phyloP scores from a whole-genome alignment of 2,888 invertebrate species.

The Carcina quercana region DNA sequence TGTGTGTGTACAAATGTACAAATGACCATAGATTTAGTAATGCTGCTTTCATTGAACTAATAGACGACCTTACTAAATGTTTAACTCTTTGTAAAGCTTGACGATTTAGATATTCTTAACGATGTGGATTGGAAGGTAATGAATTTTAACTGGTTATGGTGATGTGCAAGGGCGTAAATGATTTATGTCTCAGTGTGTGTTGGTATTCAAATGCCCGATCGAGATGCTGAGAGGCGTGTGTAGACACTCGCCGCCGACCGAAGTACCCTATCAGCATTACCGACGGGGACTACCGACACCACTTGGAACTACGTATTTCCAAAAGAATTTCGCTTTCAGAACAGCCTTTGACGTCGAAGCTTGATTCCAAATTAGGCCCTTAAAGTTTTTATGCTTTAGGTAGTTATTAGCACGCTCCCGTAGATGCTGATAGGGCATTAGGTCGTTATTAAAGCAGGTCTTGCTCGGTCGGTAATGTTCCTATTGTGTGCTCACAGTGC shows the following conservation, averaged over 20 bases:
- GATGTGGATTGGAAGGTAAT: constrained; percentile 73
- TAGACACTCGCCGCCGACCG: constrained; percentile 47
- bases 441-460: constrained; percentile 38
- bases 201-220: constrained; percentile 83
- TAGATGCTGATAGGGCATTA: constrained; percentile 75
- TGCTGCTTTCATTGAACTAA: constrained; percentile 57
- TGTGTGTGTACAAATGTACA: constrained; percentile 49
- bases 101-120: constrained; percentile 65
- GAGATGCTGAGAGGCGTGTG: constrained; percentile 67
- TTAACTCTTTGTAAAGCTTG: constrained; percentile 68
- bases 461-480: constrained; percentile 35
- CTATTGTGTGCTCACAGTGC: constrained; percentile 82
- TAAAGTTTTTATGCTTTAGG: constrained; percentile 47
- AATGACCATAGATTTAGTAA: constrained; percentile 50
- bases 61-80: constrained; percentile 69
- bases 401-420: constrained; percentile 62
- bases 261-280: constrained; percentile 69
- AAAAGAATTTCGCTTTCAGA: constrained; percentile 31
- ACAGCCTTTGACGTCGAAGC: constrained; percentile 41
- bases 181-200: constrained; percentile 74
- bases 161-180: constrained; percentile 68
- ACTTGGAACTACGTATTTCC: constrained; percentile 30
- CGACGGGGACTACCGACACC: constrained; percentile 64
- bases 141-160: constrained; percentile 69
- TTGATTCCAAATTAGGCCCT: constrained; percentile 47